These are phyloP conservation scores for Pelecanoides urinatrix DNA, from an alignment of 2,113 vertebrate species.

Conservation along the genomic window DNA sequence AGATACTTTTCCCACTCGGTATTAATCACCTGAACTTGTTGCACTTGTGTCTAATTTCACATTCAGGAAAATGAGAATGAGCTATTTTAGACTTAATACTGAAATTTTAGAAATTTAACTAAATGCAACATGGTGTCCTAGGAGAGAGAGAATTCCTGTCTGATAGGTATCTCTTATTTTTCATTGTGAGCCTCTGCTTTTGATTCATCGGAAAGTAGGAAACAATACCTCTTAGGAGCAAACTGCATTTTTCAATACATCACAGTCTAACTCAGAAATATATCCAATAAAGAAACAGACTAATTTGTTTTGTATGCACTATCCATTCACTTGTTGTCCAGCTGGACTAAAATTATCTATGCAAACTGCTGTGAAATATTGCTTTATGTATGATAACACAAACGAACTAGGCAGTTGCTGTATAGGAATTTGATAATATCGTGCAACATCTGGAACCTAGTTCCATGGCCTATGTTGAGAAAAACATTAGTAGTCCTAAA, in stretches of 20 bases:
- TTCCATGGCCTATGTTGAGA: neutral
- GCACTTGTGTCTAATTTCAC: slow-evolving; percentile 26
- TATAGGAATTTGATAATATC: slow-evolving; percentile 10
- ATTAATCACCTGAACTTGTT: slow-evolving; percentile 70
- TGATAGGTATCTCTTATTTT: neutral
- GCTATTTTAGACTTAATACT: neutral
- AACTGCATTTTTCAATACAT: slow-evolving; percentile 37
- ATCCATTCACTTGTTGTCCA: slow-evolving; percentile 35
- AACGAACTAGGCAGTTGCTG: neutral
- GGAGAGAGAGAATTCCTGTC: neutral
- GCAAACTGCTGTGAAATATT: slow-evolving; percentile 32
- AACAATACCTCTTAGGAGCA: neutral
- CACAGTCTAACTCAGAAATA: slow-evolving; percentile 9
- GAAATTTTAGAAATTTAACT: neutral
- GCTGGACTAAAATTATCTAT: slow-evolving; percentile 22
- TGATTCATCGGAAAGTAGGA: neutral
- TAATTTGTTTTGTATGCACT: slow-evolving; percentile 34
- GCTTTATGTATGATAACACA: slow-evolving; percentile 11
- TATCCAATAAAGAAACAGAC: slow-evolving; percentile 22
- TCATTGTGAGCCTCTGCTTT: neutral
- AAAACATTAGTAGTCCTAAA: neutral
- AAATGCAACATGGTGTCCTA: neutral
- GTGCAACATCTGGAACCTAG: slow-evolving; percentile 19
- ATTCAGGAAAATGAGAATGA: neutral
- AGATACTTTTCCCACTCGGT: slow-evolving; percentile 8